A percentile compares a stretch with the other conserved stretches of the same genome.
Evolutionary conservation across 2,888 invertebrate species (phyloP).

Genomic region (Drosophila mulleri): DNA sequence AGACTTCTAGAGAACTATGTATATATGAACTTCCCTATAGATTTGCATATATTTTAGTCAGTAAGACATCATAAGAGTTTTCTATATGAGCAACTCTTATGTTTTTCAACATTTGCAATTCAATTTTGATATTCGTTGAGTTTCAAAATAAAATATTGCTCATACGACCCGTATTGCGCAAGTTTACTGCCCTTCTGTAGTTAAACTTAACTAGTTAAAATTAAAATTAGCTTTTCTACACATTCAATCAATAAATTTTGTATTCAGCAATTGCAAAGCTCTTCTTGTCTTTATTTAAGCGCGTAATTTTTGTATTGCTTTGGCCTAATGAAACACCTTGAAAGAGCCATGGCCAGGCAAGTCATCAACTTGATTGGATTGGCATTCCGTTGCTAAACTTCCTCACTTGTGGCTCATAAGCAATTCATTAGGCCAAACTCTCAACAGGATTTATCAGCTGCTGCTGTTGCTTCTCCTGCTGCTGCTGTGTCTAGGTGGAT

Average conservation of each 20-base stretch:
- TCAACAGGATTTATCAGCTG: conserved; percentile 30
- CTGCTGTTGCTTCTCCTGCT: neutral
- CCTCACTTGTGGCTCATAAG: conserved; percentile 18
- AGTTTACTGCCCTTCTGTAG: neutral
- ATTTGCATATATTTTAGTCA: too few relatives aligned
- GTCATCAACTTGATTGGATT: conserved; percentile 4
- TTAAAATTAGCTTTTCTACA: neutral
- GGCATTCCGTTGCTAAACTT: conserved; percentile 15
- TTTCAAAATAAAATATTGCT: neutral
- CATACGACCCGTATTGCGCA: neutral
- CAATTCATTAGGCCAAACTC: conserved; percentile 46
- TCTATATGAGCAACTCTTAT: too few relatives aligned
- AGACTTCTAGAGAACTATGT: too few relatives aligned
- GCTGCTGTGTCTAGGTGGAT: conserved; percentile 31
- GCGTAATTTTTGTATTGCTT: neutral
- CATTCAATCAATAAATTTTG: neutral
- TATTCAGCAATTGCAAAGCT: neutral
- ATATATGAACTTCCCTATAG: too few relatives aligned
- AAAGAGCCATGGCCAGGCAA: neutral
- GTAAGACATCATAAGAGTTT: too few relatives aligned
- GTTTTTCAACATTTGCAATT: neutral
- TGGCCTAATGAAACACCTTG: neutral
- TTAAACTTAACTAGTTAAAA: neutral
- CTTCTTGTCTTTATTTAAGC: neutral
- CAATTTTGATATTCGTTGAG: neutral